phyloP scores from a whole-genome alignment of 2,888 invertebrate species.

The Coleophora flavipennella region DNA sequence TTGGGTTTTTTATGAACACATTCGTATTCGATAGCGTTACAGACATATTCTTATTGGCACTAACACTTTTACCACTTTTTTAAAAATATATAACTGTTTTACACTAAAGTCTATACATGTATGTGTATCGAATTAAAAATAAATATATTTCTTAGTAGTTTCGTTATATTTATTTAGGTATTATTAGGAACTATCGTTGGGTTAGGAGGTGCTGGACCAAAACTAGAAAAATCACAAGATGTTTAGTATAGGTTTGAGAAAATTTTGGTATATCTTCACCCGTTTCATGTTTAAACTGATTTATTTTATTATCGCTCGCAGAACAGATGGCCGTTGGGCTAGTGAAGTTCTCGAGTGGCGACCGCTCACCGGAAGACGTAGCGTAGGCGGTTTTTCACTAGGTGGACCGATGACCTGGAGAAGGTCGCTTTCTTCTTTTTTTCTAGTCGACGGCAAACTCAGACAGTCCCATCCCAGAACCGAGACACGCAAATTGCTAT shows the following conservation, averaged over 20 bases:
- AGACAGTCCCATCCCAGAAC: too few species aligned
- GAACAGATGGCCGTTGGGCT: too few species aligned
- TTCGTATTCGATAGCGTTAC: constrained; percentile 54
- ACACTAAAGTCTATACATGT: constrained; percentile 26
- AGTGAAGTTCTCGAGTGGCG: too few species aligned
- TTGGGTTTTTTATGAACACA: constrained; percentile 52
- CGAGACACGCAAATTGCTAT: too few species aligned
- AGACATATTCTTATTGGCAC: constrained; percentile 53
- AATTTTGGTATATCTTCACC: constrained; percentile 23
- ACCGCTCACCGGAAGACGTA: too few species aligned
- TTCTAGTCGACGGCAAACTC: too few species aligned
- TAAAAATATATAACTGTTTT: constrained; percentile 36
- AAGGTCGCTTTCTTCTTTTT: too few species aligned
- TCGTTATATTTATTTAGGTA: constrained; percentile 55
- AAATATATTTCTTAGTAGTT: constrained; percentile 60
- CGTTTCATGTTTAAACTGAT: constrained; percentile 18
- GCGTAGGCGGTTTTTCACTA: too few species aligned
- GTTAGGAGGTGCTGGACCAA: constrained; percentile 62
- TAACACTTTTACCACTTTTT: constrained; percentile 24
- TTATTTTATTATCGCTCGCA: too few species aligned
- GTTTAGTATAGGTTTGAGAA: background rate
- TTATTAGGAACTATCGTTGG: constrained; percentile 74
- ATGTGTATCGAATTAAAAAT: constrained; percentile 56
- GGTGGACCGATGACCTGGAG: too few species aligned
- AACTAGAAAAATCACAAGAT: constrained; percentile 19